These are phyloP conservation scores for Falcaria lacertinaria DNA, from an alignment of 2,888 invertebrate genomes.

Conservation along the genomic window DNA sequence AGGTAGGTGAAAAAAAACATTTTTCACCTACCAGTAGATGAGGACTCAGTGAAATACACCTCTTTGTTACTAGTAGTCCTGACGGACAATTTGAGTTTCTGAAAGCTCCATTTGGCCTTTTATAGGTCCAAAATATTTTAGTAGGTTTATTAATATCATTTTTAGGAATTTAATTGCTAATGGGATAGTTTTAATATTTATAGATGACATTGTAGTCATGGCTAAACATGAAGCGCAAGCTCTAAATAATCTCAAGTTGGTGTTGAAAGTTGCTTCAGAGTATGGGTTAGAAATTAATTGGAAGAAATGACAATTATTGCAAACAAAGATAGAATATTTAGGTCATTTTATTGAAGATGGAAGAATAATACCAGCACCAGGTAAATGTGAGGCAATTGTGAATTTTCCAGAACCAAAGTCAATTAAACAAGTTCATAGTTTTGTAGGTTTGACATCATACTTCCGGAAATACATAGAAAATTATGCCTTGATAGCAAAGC, in stretches of 20 bases:
- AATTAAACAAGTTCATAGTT: slow-evolving; percentile 17
- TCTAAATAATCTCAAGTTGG: slow-evolving; percentile 7
- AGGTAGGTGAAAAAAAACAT: slow-evolving; percentile 9
- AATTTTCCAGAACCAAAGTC: slow-evolving; percentile 15
- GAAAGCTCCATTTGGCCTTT: slow-evolving; percentile 48
- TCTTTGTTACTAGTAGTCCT: slow-evolving; percentile 6
- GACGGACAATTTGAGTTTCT: slow-evolving; percentile 28
- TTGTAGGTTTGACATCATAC: slow-evolving; percentile 19
- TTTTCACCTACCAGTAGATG: slow-evolving; percentile 6
- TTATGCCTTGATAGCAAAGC: slow-evolving; percentile 22
- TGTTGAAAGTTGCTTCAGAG: slow-evolving; percentile 7
- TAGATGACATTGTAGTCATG: slow-evolving; percentile 15
- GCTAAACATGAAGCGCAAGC: slow-evolving; percentile 9
- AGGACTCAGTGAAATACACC: slow-evolving; percentile 9
- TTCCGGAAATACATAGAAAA: slow-evolving; percentile 24
- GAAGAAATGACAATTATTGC: too few species aligned
- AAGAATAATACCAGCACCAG: slow-evolving; percentile 7
- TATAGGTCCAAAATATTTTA: slow-evolving; percentile 41
- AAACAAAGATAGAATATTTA: too few species aligned
- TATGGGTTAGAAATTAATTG: too few species aligned
- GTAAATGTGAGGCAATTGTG: slow-evolving; percentile 15
- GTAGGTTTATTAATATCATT: slow-evolving; percentile 28
- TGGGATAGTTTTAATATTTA: slow-evolving; percentile 12
- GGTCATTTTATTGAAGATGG: too few species aligned
- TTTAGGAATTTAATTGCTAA: slow-evolving; percentile 22